Evolutionary conservation across 2,888 invertebrate species (phyloP), one percentile per base, ranked within the genome.

Genomic region (Allacma fusca): DNA sequence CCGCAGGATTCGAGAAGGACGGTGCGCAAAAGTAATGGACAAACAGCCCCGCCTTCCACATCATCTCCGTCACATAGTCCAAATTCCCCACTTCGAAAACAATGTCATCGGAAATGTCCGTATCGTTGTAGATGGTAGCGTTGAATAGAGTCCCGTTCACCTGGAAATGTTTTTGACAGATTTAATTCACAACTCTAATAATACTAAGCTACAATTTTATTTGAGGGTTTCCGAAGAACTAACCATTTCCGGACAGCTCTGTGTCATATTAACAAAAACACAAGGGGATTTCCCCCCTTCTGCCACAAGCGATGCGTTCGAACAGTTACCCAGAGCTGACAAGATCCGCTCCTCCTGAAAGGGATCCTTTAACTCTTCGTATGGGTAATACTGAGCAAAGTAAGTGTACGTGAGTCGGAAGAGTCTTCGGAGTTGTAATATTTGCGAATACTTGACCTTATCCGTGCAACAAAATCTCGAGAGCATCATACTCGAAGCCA

Each of bases 1-100:
- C 72, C 1, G 23, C 16, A 13, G 72, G 26, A 57, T 2, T 7
- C 9, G 9, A 24, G 57, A 72, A 72, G 21, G 12, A 50, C 9
- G 21, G 9, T 4, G 72, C 1, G 21, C 72, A 72, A 19, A 28
- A 72, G 26, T 72, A 72, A n/a, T 72, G 72, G 24, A 59, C 59
- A 28, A 72, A 72, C 7, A 72, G 57, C 29, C 23, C 29, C 19
- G 72, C 1, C 19, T 72, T 72, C 72, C 72, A 72, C 12, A 57
- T 57, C 1, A 57, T 29, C 21, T 72, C 72, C 16, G 57, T 24
- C 19, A 72, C 59, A n/a, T 57, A 72, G 29, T 72, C 72, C n/a
- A 72, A 19, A 29, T 72, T 72, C 2, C 72, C 72, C 7, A 57
- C 1, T 28, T 72, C 72, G 26, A 57, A 72, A 26, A 26, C 24